Base-by-base conservation (phyloP, 2,113 vertebrate genomes). In the Heterocephalus glaber region DNA sequence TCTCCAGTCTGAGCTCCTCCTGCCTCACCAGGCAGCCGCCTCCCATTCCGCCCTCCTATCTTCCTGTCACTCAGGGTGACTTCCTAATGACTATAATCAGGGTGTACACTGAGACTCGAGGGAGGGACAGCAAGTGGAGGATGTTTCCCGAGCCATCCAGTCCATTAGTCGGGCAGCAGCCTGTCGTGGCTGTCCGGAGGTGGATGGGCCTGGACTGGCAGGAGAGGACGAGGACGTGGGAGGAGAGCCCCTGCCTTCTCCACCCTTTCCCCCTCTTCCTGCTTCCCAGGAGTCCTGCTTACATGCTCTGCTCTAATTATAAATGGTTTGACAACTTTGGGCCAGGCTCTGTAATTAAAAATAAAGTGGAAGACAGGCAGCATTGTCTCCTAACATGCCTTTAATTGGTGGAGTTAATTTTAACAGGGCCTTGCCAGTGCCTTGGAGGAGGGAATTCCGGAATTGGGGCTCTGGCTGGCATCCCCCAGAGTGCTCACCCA, bases 81-180 rank as follows among this genome's bases (percentile, higher is more conserved):
- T 98, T 63, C 94, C 95, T 98, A 98, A 98, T 98, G 97, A 98
- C 97, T 96, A 95, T 97, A 96, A 98, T 98, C 97, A 98, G 90
- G 92, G 79, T 97, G 92, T 0, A 0, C 0, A 0, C 20, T 12
- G 58, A 94, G 91, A 86, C 8, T 79, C 13, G 60, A 65, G 87
- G 95, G 96, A 86, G 95, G 93, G 11, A 0, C 28, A 2, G 54
- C 0, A 0, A 96, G 77, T 35, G 1, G 95, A 94, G 95, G 95
- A 95, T 28, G 95, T 74, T 92, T 96, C 60, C 60, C 56, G 54
- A 19, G 93, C 9, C 54, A 82, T 47, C 2, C 28, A 28, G 19
- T 70, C 81, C 96, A 2, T 97, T 77, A 60, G 89, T 49, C 54
- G 96, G 83, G 28, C 93, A 95, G 58, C 1, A 44, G 65, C 61